phyloP scores from a whole-genome alignment of 2,797 vertebrate species.

The Steatocranus sp. region DNA sequence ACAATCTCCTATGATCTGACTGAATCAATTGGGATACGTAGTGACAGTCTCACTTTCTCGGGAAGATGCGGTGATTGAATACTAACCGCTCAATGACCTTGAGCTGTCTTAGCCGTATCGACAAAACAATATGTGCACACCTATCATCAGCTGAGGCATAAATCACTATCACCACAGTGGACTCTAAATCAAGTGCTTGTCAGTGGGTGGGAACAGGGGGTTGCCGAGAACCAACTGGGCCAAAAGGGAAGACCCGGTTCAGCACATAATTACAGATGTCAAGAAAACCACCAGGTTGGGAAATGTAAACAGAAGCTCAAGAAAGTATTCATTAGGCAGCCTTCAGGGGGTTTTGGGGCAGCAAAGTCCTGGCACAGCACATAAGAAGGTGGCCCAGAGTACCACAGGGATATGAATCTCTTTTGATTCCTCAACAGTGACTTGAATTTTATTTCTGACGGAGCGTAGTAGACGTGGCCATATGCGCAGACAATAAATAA shows the following conservation, averaged over 20 bases:
- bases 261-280: constrained; percentile 62
- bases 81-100: constrained; percentile 61
- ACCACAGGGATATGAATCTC: background rate
- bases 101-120: constrained; percentile 60
- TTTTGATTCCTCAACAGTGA: background rate
- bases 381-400: background rate
- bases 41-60: constrained; percentile 44
- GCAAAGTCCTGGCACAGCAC: background rate
- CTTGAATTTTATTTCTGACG: constrained; percentile 12
- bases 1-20: constrained; percentile 39
- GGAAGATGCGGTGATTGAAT: constrained; percentile 55
- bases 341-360: constrained; percentile 17
- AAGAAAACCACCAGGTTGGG: constrained; percentile 62
- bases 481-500: constrained; percentile 20
- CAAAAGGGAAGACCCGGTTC: constrained; percentile 58
- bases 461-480: background rate
- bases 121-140: constrained; percentile 72
- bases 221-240: constrained; percentile 36
- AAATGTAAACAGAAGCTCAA: constrained; percentile 62
- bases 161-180: constrained; percentile 60
- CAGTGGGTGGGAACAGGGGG: constrained; percentile 53
- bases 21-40: constrained; percentile 27
- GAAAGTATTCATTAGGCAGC: constrained; percentile 53
- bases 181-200: constrained; percentile 67
- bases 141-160: constrained; percentile 66